Conservation (phyloP, 1,140 invertebrate species). For the Zophobas atratus region DNA sequence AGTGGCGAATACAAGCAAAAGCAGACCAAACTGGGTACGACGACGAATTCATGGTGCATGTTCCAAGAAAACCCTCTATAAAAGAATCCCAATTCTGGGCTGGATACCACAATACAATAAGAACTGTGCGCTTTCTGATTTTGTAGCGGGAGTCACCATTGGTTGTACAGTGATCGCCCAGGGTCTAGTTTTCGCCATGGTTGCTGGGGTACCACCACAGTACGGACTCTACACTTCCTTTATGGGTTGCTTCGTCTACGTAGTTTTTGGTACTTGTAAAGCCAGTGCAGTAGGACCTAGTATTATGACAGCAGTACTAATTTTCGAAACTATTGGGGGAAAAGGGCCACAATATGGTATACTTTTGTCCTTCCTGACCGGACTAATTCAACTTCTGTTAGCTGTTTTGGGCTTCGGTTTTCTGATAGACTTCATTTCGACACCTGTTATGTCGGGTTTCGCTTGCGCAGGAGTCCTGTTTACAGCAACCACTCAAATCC, state of each 20-base stretch:
- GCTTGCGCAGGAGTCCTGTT: slow-evolving; percentile 94
- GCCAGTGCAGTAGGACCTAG: slow-evolving; percentile 92
- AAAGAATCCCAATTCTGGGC: slow-evolving; percentile 78
- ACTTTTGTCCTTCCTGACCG: slow-evolving; percentile 84
- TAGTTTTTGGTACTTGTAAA: slow-evolving; percentile 91
- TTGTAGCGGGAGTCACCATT: slow-evolving; percentile 89
- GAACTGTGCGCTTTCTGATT: slow-evolving; percentile 75
- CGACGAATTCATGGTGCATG: slow-evolving; percentile 67
- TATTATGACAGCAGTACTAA: slow-evolving; percentile 87
- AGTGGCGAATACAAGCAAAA: slow-evolving; percentile 49
- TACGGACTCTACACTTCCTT: slow-evolving; percentile 94
- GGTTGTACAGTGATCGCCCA: slow-evolving; percentile 89
- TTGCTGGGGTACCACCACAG: slow-evolving; percentile 86
- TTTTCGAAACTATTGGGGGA: slow-evolving; percentile 81
- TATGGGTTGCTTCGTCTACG: slow-evolving; percentile 92
- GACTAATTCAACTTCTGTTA: slow-evolving; percentile 87
- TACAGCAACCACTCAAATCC: slow-evolving; percentile 91
- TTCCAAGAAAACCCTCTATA: slow-evolving; percentile 79
- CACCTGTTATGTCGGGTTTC: slow-evolving; percentile 93
- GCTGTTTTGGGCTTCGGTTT: slow-evolving; percentile 91
- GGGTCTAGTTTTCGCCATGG: slow-evolving; percentile 86
- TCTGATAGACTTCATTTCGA: slow-evolving; percentile 93
- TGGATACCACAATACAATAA: slow-evolving; percentile 83
- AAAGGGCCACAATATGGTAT: slow-evolving; percentile 82
- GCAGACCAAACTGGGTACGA: slow-evolving; percentile 61